Base-by-base conservation (phyloP, 2,113 vertebrate genomes). In the Steatornis caripensis region DNA sequence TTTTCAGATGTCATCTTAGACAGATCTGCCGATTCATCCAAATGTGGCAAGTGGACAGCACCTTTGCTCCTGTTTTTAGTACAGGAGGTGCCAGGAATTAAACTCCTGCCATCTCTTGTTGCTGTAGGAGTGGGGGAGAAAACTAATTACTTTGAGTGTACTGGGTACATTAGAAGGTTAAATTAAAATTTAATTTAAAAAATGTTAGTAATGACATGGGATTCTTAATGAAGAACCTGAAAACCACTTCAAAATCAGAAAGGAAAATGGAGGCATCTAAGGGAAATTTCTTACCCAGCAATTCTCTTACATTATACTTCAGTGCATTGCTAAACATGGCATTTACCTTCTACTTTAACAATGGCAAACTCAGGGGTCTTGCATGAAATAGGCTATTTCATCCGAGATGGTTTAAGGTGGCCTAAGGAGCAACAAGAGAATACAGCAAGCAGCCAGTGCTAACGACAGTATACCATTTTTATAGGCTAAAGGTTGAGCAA, bases 401-500 rank as follows among this genome's bases (percentile, higher is more conserved):
- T 93, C 94, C 15, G 30, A 94, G 96, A 89, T 85, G 92, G 87
- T 96, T 98, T 97, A 96, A 98, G 84, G 86, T 96, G 95, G 97
- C 91, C 95, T 74, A 90, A 97, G 95, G 94, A 98, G 89, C 85
- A 78, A 97, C 96, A 97, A 90, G 94, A 98, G 97, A 96, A 96
- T 92, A 97, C 62, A 96, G 96, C 55, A 58, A 93, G 91, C 93
- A 97, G 94, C 92, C 97, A 97, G 87, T 30, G 84, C 96, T 97
- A 97, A 98, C 96, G 97, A 94, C 97, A 97, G 97, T 75, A 87
- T 79, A 92, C 84, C 91, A 80, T 96, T 97, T 97, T 97, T 95
- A 98, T 92, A 98, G 96, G 97, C 95, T 97, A 98, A 98, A 98
- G 97, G 96, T 95, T 90, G 75, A 97, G 97, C 96, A 97, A 97